Base-by-base conservation (phyloP, 2,888 invertebrate genomes). In the Caenorhabditis sp. region DNA sequence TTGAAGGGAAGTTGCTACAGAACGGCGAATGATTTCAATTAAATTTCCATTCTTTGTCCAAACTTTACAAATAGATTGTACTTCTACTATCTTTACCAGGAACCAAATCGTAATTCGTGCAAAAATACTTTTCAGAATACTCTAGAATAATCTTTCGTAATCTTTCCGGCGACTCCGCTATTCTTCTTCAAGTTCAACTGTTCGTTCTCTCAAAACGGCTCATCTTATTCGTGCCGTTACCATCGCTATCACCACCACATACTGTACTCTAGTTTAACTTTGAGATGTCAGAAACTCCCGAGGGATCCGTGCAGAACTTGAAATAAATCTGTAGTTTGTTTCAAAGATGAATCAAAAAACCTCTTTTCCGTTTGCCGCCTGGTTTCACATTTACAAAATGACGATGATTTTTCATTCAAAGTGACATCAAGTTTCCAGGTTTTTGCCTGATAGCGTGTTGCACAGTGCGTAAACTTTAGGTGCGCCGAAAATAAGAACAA, bases 381-480 rank as follows among this genome's bases (percentile, higher is more conserved):
- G 63, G 38, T 38, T 47, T 44, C 66, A 51, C 14, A 22, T 12
- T n/a, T n/a, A 28, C 54, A 26, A 19, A 47, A 44, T 26, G 12
- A 54, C 24, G 16, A n/a, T n/a, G n/a, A 49, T 44, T 49, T 66
- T 31, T 66, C 66, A 66, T 66, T 12, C 31, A 66, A 44, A 66
- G 49, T 66, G 66, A 66, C 66, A 66, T 66, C 66, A 63, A 66
- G 49, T 66, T 49, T 49, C 35, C 19, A 66, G 54, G 31, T 61
- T 63, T 4, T 31, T 49, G 14, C 14, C n/a, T 35, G 66, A 66
- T 12, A 38, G 22, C n/a, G 44, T 24, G 38, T 59, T 59, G 59
- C 12, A 35, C n/a, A 22, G 41, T 63, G 44, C 61, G 61, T 44
- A 26, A 63, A 63, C 19, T 44, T 44, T 63, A 44, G 2, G 63